Conservation (phyloP, 2,888 invertebrate genomes). For the Hydrotaea diabolus region DNA sequence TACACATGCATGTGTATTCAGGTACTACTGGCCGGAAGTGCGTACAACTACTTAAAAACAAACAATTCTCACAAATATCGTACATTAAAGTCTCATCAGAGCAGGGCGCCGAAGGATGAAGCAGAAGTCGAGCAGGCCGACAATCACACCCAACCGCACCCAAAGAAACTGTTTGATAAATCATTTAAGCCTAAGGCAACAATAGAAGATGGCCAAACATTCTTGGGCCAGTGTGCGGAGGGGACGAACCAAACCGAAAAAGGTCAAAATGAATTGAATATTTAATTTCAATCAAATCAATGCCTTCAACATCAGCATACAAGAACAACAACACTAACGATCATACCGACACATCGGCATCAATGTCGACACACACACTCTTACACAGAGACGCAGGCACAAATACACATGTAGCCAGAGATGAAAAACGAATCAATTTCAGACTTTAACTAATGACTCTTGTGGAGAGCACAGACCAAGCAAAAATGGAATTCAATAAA, state of each 20-base stretch:
- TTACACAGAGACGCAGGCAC: too few species aligned
- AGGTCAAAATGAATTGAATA: constrained; percentile 75
- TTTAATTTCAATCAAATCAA: constrained; percentile 70
- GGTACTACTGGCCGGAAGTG: too few species aligned
- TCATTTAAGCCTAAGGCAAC: neutral
- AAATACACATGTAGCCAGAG: neutral
- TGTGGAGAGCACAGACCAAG: constrained; percentile 3
- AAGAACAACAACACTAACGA: neutral
- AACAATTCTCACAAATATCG: neutral
- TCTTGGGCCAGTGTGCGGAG: neutral
- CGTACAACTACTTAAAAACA: neutral
- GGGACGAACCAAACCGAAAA: constrained; percentile 24
- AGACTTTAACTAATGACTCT: constrained; percentile 27
- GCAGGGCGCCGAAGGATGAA: too few species aligned
- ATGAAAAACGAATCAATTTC: neutral
- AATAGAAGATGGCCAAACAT: neutral
- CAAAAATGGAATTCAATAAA: constrained; percentile 30
- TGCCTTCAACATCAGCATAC: constrained; percentile 22
- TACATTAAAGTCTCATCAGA: neutral
- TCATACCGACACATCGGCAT: neutral
- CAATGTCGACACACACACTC: too few species aligned
- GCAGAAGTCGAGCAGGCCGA: neutral
- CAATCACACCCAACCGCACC: neutral
- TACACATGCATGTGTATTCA: too few species aligned
- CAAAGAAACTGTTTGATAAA: neutral